Percentiles rank a stretch among this genome's conserved stretches.
Evolutionary conservation across 1,140 invertebrate genomes (phyloP).

Genomic region (Papilio polyxenes): DNA sequence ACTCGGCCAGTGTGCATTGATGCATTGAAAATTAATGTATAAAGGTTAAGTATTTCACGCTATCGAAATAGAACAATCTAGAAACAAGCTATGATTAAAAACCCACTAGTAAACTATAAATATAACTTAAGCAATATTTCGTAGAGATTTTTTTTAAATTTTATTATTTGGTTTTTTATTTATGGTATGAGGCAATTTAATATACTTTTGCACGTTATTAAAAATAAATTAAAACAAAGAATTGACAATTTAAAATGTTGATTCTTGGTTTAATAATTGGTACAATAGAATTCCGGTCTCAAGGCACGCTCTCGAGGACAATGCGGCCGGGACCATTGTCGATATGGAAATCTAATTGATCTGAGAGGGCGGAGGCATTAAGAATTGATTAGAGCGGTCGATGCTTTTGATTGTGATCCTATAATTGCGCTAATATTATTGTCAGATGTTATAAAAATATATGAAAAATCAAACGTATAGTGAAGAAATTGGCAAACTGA

Average conservation of each 20-base stretch:
- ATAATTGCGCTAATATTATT: constrained; percentile 1
- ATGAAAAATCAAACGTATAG: background rate
- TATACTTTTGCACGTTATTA: no score
- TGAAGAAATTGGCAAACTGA: background rate
- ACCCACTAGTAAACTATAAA: background rate
- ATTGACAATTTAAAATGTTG: constrained; percentile 41
- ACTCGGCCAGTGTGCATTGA: constrained; percentile 26
- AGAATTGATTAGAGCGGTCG: constrained; percentile 3
- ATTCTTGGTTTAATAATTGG: constrained; percentile 59
- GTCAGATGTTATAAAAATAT: background rate
- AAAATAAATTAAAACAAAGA: background rate
- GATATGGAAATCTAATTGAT: constrained; percentile 52
- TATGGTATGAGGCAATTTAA: no score
- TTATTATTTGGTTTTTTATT: no score
- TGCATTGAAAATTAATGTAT: constrained; percentile 37
- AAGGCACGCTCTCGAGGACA: constrained; percentile 43
- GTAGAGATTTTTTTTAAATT: background rate
- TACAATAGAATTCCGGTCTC: constrained; percentile 44
- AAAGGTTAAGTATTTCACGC: constrained; percentile 24
- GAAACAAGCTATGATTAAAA: constrained; percentile 26
- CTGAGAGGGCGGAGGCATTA: constrained; percentile 11
- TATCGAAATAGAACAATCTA: constrained; percentile 25
- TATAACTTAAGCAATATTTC: background rate
- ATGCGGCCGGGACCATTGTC: constrained; percentile 48
- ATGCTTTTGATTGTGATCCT: background rate